Conservation (phyloP, 2,113 vertebrate genomes). For the Crocuta crocuta region DNA sequence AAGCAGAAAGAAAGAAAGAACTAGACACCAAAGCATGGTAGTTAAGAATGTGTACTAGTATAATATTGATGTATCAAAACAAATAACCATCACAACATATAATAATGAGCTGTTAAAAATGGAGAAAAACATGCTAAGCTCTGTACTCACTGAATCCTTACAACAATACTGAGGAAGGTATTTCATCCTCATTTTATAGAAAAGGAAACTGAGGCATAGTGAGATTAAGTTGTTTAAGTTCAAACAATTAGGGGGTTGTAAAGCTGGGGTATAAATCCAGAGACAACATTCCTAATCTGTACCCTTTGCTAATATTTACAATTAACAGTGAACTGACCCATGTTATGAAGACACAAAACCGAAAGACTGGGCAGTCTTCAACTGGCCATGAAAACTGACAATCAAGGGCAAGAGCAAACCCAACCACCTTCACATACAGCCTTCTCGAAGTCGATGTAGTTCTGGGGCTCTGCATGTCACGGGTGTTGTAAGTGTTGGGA, state of each 20-base stretch:
- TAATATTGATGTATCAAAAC: not conserved
- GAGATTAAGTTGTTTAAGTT: not conserved
- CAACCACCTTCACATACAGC: not conserved
- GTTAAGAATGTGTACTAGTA: not conserved
- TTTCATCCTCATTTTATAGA: not conserved
- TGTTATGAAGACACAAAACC: not conserved
- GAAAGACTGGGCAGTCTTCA: not conserved
- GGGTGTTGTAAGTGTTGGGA: not conserved
- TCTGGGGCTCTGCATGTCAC: not conserved
- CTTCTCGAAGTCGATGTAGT: not conserved
- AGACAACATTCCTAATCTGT: not conserved
- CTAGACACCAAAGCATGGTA: too few relatives aligned
- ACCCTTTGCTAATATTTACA: not conserved
- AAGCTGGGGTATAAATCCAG: not conserved
- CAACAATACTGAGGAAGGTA: not conserved
- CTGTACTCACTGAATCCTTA: not conserved
- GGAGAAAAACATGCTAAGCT: too few relatives aligned
- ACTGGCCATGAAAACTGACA: not conserved
- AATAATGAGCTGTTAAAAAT: not conserved
- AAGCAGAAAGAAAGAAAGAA: not conserved
- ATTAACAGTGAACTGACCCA: not conserved
- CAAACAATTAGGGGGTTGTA: not conserved
- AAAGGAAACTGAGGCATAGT: not conserved
- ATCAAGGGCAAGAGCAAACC: not conserved
- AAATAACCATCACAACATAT: fast-evolving